These are phyloP conservation scores for Murina feae DNA, from an alignment of 2,113 vertebrate genomes.

Conservation along the genomic window DNA sequence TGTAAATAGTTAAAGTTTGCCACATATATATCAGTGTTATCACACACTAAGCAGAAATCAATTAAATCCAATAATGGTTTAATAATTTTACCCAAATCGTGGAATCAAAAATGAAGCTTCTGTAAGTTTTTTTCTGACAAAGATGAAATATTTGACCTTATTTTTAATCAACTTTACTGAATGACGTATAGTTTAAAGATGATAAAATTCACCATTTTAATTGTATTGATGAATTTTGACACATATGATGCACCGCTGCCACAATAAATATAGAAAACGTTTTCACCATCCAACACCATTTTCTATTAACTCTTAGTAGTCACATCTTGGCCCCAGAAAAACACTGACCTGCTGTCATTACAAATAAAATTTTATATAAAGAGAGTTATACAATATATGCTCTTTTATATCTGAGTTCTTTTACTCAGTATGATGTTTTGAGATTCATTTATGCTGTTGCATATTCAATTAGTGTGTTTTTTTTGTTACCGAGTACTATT, in stretches of 20 bases:
- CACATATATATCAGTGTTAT: not conserved
- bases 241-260: not conserved
- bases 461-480: not conserved
- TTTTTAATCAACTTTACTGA: constrained; percentile 9
- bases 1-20: constrained; percentile 23
- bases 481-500: not conserved
- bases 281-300: not conserved
- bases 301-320: not conserved
- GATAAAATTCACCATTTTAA: not conserved
- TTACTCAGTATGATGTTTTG: not conserved
- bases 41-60: not conserved
- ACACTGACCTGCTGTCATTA: not conserved
- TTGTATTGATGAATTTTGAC: not conserved
- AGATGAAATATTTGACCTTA: not conserved
- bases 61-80: constrained; percentile 21
- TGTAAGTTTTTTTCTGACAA: not conserved
- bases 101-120: not conserved
- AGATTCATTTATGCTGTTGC: not conserved
- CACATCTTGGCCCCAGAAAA: not conserved
- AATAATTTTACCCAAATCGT: not conserved
- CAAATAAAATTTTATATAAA: not conserved
- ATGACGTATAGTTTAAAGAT: not conserved
- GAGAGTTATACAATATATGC: not conserved
- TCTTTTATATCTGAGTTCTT: not conserved
- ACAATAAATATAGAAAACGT: not conserved